A percentile compares a stretch with the other conserved stretches of the same genome.
These are phyloP conservation scores for Melanostoma scalare DNA, from an alignment of 2,888 invertebrate genomes.

Conservation along the genomic window DNA sequence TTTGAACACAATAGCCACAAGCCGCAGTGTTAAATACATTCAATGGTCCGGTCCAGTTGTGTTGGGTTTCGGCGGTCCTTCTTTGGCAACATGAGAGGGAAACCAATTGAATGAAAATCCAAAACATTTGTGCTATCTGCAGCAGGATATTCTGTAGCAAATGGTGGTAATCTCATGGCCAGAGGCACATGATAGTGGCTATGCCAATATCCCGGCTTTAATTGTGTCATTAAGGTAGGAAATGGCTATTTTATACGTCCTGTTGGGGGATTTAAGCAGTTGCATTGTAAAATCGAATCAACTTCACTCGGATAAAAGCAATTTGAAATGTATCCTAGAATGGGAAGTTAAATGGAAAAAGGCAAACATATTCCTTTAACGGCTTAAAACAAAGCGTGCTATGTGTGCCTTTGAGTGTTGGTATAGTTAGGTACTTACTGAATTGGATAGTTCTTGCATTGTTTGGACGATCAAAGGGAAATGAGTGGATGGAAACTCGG, in stretches of 20 bases:
- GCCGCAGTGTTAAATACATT: constrained; percentile 26
- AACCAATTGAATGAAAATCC: constrained; percentile 55
- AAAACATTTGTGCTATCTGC: constrained; percentile 47
- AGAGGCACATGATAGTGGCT: constrained; percentile 43
- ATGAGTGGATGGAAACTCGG: not conserved
- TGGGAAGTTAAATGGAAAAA: constrained; percentile 28
- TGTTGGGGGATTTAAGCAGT: constrained; percentile 26
- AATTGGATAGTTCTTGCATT: constrained; percentile 18
- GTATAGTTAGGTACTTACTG: not conserved
- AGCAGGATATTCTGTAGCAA: constrained; percentile 23
- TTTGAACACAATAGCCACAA: constrained; percentile 16
- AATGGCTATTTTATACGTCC: constrained; percentile 47
- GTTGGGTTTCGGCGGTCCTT: not conserved
- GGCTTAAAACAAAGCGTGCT: constrained; percentile 27
- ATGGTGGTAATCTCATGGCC: constrained; percentile 44
- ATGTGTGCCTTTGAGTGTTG: constrained; percentile 1
- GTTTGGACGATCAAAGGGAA: constrained; percentile 17
- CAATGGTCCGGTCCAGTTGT: not conserved
- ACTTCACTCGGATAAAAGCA: constrained; percentile 31
- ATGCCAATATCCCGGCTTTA: constrained; percentile 49
- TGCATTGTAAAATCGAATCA: constrained; percentile 50
- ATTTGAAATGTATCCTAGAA: constrained; percentile 27
- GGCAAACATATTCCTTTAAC: constrained; percentile 33
- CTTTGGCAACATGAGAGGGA: not conserved
- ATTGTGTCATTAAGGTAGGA: constrained; percentile 62